Percentiles rank a stretch among this genome's conserved stretches.
Evolutionary conservation across 2,888 invertebrate species (phyloP).

Genomic region (Melolontha melolontha): DNA sequence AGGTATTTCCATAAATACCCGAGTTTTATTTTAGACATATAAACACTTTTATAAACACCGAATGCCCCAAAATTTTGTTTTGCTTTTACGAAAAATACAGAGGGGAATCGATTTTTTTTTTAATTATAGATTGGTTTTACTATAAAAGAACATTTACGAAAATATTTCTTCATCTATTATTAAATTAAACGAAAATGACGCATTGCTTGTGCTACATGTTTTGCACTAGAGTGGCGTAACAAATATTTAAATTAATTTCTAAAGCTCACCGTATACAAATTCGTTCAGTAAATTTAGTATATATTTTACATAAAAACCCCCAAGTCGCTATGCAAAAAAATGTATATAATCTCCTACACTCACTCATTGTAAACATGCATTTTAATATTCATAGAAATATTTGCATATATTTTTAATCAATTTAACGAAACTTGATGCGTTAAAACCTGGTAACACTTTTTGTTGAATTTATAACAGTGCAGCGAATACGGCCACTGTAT

Average conservation of each 20-base stretch:
- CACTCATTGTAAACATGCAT: conserved; percentile 25
- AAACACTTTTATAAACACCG: too few species aligned
- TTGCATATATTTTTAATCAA: conserved; percentile 44
- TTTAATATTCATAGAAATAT: conserved; percentile 45
- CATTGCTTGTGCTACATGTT: not conserved
- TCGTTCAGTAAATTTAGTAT: conserved; percentile 17
- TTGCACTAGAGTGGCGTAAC: not conserved
- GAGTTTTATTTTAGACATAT: too few species aligned
- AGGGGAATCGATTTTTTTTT: too few species aligned
- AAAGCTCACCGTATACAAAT: not conserved
- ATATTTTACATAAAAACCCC: conserved; percentile 3
- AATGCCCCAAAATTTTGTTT: too few species aligned
- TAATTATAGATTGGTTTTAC: too few species aligned
- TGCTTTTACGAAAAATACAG: too few species aligned
- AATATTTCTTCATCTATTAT: too few species aligned
- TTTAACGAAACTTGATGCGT: conserved; percentile 38
- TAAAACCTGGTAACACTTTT: conserved; percentile 29
- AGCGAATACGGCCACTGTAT: conserved; percentile 6
- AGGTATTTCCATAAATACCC: too few species aligned
- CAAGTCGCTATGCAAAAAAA: conserved; percentile 15
- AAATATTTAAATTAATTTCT: conserved; percentile 20
- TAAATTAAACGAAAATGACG: not conserved
- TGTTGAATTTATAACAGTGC: conserved; percentile 22
- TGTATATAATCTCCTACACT: conserved; percentile 9
- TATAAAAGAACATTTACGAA: not conserved